Base-by-base conservation (phyloP, 2,888 invertebrate genomes). In the Stramonita haemastoma region DNA sequence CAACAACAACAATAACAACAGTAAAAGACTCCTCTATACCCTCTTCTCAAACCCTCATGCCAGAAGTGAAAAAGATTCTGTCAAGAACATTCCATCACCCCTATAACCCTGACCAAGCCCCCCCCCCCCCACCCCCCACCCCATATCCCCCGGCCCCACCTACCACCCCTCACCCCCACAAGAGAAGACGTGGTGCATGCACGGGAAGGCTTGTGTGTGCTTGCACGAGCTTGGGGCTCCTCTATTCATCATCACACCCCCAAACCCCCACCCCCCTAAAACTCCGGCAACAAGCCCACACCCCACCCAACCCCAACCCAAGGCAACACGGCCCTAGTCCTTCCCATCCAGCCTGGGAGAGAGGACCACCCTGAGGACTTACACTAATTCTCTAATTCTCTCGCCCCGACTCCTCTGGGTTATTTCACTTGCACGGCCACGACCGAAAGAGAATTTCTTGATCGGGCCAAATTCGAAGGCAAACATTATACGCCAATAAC, bases 371-470 rank as follows among this genome's bases (percentile, higher is more conserved):
- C 89, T 56, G 56, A 56, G 89, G 89, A 73, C 73, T 56, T 46
- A 56, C 56, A 57, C 89, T 89, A 89, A 89, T 89, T 89, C 89
- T 83, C 89, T 89, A 89, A 89, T 89, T 89, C 89, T 89, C 60
- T 73, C 85, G 46, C 66, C 83, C 88, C 66, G 36, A 70, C 66
- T 85, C 89, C 89, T 89, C 73, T 84, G 89, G 89, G 89, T 89
- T 34, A 89, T 89, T 89, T 89, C 85, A 85, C 89, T 89, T 89
- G 89, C 89, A 85, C 89, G 77, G 89, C 89, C 89, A 89, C 89
- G 89, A 77, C 79, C 66, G 56, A 70, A 66, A 77, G 89, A 89
- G 85, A 89, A 89, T 46, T 81, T 85, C 89, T 89, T 89, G 89
- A 89, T 89, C 89, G 60, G 89, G 70, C 89, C 89, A 85, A 89